These are phyloP conservation scores for Hyla sarda DNA, from an alignment of 2,113 vertebrate species.

Conservation along the genomic window DNA sequence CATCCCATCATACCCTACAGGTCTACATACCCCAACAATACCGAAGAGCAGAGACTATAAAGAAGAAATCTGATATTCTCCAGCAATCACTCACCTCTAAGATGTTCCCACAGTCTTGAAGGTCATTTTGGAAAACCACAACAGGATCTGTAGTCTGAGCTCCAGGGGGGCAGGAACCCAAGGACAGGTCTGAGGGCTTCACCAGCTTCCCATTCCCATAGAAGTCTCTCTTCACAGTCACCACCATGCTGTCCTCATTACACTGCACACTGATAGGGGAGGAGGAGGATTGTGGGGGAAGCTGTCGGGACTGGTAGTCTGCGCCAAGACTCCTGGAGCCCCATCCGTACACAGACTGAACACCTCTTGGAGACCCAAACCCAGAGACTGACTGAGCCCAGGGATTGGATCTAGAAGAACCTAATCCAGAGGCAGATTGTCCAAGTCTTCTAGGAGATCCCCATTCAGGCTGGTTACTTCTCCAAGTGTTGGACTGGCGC, in stretches of 20 bases:
- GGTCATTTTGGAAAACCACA: not conserved
- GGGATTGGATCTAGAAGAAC: not conserved
- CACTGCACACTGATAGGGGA: slow-evolving; percentile 16
- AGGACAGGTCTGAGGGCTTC: slow-evolving; percentile 10
- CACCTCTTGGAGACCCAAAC: not conserved
- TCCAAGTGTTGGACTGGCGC: not conserved
- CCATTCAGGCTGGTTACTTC: not conserved
- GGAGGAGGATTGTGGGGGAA: not conserved
- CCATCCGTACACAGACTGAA: not conserved
- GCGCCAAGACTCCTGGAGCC: not conserved
- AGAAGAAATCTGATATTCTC: too few relatives aligned
- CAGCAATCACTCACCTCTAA: not conserved
- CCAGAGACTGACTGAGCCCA: not conserved
- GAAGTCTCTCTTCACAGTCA: slow-evolving; percentile 22
- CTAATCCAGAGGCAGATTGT: not conserved
- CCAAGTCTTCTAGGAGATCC: not conserved
- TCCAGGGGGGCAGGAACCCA: not conserved
- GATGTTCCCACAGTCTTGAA: slow-evolving; percentile 21
- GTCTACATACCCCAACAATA: too few relatives aligned
- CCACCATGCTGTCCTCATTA: slow-evolving; percentile 14
- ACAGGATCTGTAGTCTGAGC: not conserved
- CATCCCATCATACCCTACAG: too few relatives aligned
- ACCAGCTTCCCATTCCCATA: slow-evolving; percentile 34
- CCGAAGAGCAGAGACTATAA: too few relatives aligned
- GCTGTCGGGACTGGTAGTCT: not conserved